phyloP scores from a whole-genome alignment of 2,797 vertebrate species.

The Sylvilagus floridanus region DNA sequence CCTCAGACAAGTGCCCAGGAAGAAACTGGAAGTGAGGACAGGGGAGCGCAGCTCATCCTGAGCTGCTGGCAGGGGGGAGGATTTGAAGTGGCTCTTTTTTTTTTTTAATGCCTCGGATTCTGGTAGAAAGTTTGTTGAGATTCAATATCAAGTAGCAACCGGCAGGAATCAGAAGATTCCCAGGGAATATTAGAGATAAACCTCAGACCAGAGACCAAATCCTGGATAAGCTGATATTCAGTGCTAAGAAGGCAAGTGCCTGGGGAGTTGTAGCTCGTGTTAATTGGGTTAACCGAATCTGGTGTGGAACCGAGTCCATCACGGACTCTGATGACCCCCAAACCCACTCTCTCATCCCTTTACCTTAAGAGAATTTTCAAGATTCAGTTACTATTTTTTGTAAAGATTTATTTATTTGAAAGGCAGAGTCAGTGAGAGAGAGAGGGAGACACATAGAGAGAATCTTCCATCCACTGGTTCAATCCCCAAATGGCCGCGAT shows the following conservation, averaged over 20 bases:
- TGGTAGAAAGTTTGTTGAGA: slow-evolving; percentile 40
- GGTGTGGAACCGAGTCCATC: not conserved
- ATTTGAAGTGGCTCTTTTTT: not conserved
- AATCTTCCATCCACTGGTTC: too few species aligned
- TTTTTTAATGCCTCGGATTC: slow-evolving; percentile 33
- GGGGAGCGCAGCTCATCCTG: not conserved
- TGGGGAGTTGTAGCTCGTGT: slow-evolving; percentile 28
- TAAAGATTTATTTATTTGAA: not conserved
- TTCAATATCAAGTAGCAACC: slow-evolving; percentile 35
- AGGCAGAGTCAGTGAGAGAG: too few species aligned
- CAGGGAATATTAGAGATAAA: slow-evolving; percentile 10
- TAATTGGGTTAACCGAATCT: not conserved
- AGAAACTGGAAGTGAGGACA: slow-evolving; percentile 20
- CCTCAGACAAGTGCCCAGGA: not conserved
- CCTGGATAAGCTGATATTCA: slow-evolving; percentile 38
- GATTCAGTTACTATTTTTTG: not conserved
- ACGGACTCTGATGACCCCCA: not conserved
- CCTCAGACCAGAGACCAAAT: not conserved
- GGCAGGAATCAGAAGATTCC: slow-evolving; percentile 43
- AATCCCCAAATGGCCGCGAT: too few species aligned
- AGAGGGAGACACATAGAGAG: too few species aligned
- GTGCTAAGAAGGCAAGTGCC: not conserved
- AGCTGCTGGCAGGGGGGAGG: not conserved
- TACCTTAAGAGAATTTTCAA: not conserved
- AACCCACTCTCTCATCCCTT: not conserved